Evolutionary conservation across 1,140 invertebrate genomes (phyloP), one percentile per base, ranked within the genome.

Genomic region (Drosophila orosa): DNA sequence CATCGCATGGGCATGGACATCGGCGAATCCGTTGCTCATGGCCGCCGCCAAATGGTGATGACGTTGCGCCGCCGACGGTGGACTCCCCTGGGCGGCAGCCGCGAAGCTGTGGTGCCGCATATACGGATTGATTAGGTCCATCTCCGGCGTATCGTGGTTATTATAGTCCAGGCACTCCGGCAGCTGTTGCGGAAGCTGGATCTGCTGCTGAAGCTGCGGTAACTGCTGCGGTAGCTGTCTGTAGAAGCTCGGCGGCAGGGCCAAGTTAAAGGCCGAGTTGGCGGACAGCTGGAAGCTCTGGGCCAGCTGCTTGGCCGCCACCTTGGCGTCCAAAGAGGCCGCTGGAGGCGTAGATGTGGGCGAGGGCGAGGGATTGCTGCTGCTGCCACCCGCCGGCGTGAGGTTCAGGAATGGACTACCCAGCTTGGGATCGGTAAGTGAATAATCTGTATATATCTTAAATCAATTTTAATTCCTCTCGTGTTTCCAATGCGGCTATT

Each of bases 41-140:
- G 79, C 84, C 5, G 83, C 83, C 39, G 79, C 84, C 61, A 83
- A 52, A 52, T 89, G 84, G 22, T 83, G 79, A 25, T 83, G 79
- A 5, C 90, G 90, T 45, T 91, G 90, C 0, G 89, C 81, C 35
- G 89, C 73, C 65, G 78, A 72, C 66, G 83, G 81, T 1, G 90
- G 89, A 58, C 84, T 83, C 8, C 68, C 58, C 37, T 91, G 85
- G 19, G 84, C 69, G 39, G 84, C 84, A 5, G 85, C 80, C 3
- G 90, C 86, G 19, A 91, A 91, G n/a, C 80, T 84, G 35, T 91
- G 90, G 48, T 91, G 90, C 2, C 90, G 61, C 90, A 91, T 91
- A 71, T 91, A 91, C n/a, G 90, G 90, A 80, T 91, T 91, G 35
- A 91, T 90, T 15, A 91, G 67, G 71, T 91, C 90, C 90, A 91